Conservation (phyloP, 1,140 invertebrate species). For the Leptinotarsa defecta region DNA sequence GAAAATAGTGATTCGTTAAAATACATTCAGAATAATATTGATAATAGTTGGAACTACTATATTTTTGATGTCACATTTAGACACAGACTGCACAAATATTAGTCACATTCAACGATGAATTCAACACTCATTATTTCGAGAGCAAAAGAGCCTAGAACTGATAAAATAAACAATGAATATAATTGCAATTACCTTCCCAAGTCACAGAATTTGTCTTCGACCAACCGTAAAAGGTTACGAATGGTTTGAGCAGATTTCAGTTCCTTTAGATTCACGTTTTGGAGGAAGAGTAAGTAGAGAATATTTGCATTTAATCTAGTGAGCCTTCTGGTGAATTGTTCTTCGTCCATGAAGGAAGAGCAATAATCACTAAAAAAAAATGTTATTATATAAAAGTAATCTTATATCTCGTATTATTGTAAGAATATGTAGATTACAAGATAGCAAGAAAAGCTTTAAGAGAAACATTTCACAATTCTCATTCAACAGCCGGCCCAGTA, state of each 20-base stretch:
- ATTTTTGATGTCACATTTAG: no score
- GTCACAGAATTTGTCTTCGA: constrained; percentile 68
- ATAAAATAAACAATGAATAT: neutral
- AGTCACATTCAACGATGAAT: no score
- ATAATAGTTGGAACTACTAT: no score
- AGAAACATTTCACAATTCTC: no score
- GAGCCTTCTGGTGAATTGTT: constrained; percentile 75
- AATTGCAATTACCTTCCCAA: constrained; percentile 67
- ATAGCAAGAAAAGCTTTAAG: no score
- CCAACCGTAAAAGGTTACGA: constrained; percentile 73
- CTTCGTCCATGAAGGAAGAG: constrained; percentile 65
- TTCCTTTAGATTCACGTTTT: constrained; percentile 69
- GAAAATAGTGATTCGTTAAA: neutral
- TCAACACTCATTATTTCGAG: no score
- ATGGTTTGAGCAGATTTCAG: constrained; percentile 73
- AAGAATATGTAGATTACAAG: no score
- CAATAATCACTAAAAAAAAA: constrained; percentile 73
- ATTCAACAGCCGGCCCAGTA: no score
- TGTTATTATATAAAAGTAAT: neutral
- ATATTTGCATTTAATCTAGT: constrained; percentile 81
- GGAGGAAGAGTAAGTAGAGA: constrained; percentile 79
- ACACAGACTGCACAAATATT: no score
- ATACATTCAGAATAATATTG: no score
- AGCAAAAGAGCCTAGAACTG: no score
- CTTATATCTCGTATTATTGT: no score